These are phyloP conservation scores for Bombus ignitus DNA, from an alignment of 1,140 invertebrate species.

Conservation along the genomic window DNA sequence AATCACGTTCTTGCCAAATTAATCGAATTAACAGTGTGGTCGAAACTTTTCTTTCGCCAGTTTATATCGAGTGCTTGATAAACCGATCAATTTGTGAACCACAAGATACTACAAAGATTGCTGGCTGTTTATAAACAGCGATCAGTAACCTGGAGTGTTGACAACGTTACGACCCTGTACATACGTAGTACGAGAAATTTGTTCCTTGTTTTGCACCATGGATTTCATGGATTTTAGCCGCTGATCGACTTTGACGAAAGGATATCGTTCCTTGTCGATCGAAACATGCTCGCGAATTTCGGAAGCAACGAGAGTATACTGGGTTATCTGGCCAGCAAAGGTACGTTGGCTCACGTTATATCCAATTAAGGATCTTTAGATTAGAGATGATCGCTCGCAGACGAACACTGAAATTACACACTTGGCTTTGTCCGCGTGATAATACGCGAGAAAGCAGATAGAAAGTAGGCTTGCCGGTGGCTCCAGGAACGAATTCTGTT, in stretches of 20 bases:
- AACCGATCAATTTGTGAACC: background rate
- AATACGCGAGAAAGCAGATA: conserved; percentile 46
- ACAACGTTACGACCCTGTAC: background rate
- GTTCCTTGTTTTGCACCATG: background rate
- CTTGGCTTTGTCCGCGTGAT: conserved; percentile 2
- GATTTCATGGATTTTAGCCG: background rate
- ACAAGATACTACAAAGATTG: too few species aligned
- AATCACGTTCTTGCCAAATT: background rate
- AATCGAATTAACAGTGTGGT: too few species aligned
- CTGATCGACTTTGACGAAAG: background rate
- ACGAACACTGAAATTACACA: background rate
- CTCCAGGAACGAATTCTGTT: conserved; percentile 14
- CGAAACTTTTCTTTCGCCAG: too few species aligned
- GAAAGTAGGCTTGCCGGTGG: conserved; percentile 22
- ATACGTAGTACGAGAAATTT: background rate
- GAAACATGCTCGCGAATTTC: conserved; percentile 74
- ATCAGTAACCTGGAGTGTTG: background rate
- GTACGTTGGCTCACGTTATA: conserved; percentile 52
- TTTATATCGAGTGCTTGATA: background rate
- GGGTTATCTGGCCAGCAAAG: conserved; percentile 71
- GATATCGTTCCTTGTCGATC: background rate
- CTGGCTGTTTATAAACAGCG: background rate
- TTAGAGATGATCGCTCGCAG: background rate
- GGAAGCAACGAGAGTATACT: conserved; percentile 77
- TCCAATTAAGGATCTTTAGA: background rate